phyloP scores from a whole-genome alignment of 2,888 invertebrate species.

The Choristoneura rosaceana region DNA sequence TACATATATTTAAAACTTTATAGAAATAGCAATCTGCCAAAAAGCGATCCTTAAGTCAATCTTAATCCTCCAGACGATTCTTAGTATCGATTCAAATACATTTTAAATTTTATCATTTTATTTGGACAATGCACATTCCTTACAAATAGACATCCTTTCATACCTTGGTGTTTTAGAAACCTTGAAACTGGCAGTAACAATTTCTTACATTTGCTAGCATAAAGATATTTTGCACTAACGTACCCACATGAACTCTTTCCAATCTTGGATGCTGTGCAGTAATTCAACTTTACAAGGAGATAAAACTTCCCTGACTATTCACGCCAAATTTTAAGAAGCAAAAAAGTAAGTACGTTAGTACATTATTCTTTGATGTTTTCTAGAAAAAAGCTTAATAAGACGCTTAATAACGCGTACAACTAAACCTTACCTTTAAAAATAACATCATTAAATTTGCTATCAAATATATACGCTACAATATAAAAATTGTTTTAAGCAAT shows the following conservation, averaged over 20 bases:
- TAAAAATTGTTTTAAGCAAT: conserved; percentile 62
- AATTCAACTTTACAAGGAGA: background rate
- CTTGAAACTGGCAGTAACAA: conserved; percentile 80
- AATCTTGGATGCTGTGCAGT: background rate
- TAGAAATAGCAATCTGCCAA: conserved; percentile 39
- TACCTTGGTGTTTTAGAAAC: conserved; percentile 76
- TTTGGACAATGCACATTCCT: conserved; percentile 60
- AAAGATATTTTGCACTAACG: conserved; percentile 13
- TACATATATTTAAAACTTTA: conserved; percentile 5
- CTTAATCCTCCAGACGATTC: conserved; percentile 28
- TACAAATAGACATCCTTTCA: conserved; percentile 61
- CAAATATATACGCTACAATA: conserved; percentile 63
- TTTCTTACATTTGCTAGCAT: conserved; percentile 64
- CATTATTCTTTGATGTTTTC: conserved; percentile 37
- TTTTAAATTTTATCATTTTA: conserved; percentile 36
- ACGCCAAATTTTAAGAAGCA: background rate
- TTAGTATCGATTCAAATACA: conserved; percentile 32
- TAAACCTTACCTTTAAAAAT: conserved; percentile 62
- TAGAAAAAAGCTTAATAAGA: conserved; percentile 60
- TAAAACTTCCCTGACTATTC: background rate
- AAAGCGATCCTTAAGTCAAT: conserved; percentile 39
- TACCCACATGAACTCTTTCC: background rate
- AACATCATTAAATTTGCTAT: conserved; percentile 71
- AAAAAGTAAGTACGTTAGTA: conserved; percentile 7
- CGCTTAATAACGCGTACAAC: conserved; percentile 62